Evolutionary conservation across 2,797 vertebrate species (phyloP), one percentile per base, ranked within the genome.

Genomic region (Cryptoblepharus egeriae): DNA sequence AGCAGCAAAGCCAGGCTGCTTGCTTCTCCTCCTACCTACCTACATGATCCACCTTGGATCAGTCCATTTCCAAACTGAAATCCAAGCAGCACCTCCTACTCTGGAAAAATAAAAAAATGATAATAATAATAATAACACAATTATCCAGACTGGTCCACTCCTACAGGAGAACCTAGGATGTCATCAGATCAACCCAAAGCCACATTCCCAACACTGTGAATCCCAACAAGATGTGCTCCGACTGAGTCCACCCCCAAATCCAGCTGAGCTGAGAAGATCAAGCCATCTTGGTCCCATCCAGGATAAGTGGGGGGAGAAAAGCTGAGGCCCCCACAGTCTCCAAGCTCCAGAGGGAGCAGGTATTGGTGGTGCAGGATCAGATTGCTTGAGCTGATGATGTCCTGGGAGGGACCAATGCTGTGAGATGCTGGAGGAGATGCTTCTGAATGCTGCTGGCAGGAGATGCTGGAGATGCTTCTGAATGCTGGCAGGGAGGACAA

Each of bases 401-500:
- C 60, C 3, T 37, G 72, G 32, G 30, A 58, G 63, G n/a, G 24
- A 55, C n/a, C n/a, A n/a, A n/a, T n/a, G n/a, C n/a, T n/a, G n/a
- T n/a, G n/a, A n/a, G 7, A 49, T 8, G 37, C 28, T 12, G 73
- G 26, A 75, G 64, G n/a, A 9, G 80, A 68, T 30, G 42, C 68
- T n/a, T n/a, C n/a, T n/a, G n/a, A n/a, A n/a, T n/a, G 30, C 68
- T 35, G 82, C 39, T 45, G 76, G 76, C 35, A 49, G 76, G 16
- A 60, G 74, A n/a, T 61, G 82, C 70, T 79, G 20, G 39, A 42
- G n/a, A n/a, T n/a, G n/a, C n/a, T n/a, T n/a, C 71, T 58, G 58
- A 63, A 61, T n/a, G 81, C 74, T 12, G 55, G 60, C 81, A 20
- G 24, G 82, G 82, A 84, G 82, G 82, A 84, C 82, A 84, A 84